Conservation (phyloP, 1,140 invertebrate species). For the Helicorthomorpha holstii region DNA sequence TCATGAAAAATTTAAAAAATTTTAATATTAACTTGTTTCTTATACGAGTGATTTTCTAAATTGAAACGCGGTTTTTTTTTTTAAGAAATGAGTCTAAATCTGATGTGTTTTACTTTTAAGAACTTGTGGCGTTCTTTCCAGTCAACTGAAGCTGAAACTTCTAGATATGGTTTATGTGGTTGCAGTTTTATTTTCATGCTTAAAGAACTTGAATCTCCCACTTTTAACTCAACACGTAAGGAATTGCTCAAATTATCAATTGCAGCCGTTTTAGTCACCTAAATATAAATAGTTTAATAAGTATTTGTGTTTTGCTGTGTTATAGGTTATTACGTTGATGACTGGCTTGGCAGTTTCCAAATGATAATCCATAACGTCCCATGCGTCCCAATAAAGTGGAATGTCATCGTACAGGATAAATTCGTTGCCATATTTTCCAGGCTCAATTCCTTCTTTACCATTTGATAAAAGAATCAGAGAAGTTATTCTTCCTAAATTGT, state of each 20-base stretch:
- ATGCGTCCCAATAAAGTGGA: constrained; percentile 40
- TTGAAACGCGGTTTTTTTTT: constrained; percentile 35
- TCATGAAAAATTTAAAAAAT: neutral
- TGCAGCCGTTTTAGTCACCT: neutral
- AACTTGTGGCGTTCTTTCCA: constrained; percentile 36
- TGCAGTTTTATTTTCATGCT: constrained; percentile 27
- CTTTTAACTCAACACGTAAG: neutral
- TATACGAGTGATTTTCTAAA: constrained; percentile 26
- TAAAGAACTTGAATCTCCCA: constrained; percentile 24
- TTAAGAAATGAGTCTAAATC: constrained; percentile 35
- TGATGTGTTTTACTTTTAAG: constrained; percentile 25
- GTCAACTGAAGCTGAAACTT: constrained; percentile 27
- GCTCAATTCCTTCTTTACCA: constrained; percentile 21
- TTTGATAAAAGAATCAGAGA: constrained; percentile 12
- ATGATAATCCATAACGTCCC: constrained; percentile 39
- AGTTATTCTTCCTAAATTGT: constrained; percentile 12
- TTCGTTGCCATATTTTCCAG: constrained; percentile 23
- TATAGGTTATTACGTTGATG: constrained; percentile 10
- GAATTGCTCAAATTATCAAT: neutral
- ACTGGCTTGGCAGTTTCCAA: constrained; percentile 26
- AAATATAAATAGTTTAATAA: too few species aligned
- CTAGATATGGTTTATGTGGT: constrained; percentile 28
- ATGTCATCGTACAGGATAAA: constrained; percentile 35
- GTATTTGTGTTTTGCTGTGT: too few species aligned
- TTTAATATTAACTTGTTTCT: neutral